A percentile compares a stretch with the other conserved stretches of the same genome.
Conservation (phyloP, 2,113 vertebrate species). For the Morone chrysops region DNA sequence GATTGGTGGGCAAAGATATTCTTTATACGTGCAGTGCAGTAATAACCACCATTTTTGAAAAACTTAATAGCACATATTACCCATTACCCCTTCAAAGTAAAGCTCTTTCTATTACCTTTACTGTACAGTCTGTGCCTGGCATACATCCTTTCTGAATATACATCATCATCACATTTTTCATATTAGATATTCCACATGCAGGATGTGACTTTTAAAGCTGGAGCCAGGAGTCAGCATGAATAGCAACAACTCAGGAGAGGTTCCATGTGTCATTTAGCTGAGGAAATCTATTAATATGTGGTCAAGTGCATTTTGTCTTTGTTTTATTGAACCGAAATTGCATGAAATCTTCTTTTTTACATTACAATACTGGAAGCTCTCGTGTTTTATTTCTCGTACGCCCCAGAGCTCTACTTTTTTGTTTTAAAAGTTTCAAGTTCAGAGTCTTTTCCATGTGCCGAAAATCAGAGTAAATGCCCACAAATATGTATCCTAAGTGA, state of each 20-base stretch:
- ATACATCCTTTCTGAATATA: conserved; percentile 42
- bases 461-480: conserved; percentile 69
- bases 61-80: conserved; percentile 46
- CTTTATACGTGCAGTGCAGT: conserved; percentile 13
- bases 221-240: conserved; percentile 49
- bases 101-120: conserved; percentile 40
- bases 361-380: conserved; percentile 30
- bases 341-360: conserved; percentile 53
- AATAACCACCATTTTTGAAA: conserved; percentile 53
- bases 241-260: conserved; percentile 25
- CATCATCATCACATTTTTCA: conserved; percentile 55
- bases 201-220: conserved; percentile 45
- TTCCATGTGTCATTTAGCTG: conserved; percentile 56
- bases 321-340: conserved; percentile 54
- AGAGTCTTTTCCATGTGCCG: conserved; percentile 46
- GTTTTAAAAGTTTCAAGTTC: conserved; percentile 60
- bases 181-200: conserved; percentile 47
- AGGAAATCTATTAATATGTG: conserved; percentile 62
- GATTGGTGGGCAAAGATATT: conserved; percentile 51
- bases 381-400: conserved; percentile 43
- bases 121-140: conserved; percentile 22
- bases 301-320: conserved; percentile 48
- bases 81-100: conserved; percentile 54
- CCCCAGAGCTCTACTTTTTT: conserved; percentile 17
- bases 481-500: conserved; percentile 76